Evolutionary conservation across 2,113 vertebrate species (phyloP).

Genomic region (Lepus europaeus): DNA sequence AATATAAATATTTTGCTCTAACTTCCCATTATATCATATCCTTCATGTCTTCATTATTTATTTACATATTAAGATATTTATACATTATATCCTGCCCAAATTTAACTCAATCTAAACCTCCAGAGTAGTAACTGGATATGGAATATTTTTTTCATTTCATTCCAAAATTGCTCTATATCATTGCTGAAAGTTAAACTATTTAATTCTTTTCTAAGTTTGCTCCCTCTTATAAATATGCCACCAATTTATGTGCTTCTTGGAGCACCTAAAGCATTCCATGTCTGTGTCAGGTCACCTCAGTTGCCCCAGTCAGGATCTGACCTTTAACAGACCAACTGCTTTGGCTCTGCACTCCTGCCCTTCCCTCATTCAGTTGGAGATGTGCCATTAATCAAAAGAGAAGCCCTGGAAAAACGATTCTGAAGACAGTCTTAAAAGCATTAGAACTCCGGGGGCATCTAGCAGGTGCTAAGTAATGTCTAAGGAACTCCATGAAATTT

Average conservation of each 20-base stretch:
- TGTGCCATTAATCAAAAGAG: conserved; percentile 38
- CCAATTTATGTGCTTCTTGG: background rate
- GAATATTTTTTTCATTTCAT: background rate
- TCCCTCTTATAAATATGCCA: conserved; percentile 5
- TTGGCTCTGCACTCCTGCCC: background rate
- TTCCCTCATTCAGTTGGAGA: conserved; percentile 40
- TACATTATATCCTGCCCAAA: background rate
- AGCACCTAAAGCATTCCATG: background rate
- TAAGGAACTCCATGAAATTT: conserved; percentile 44
- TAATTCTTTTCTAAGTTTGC: conserved; percentile 28
- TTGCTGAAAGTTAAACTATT: conserved; percentile 11
- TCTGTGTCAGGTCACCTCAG: conserved; percentile 19
- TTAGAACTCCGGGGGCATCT: conserved; percentile 23
- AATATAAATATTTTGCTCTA: background rate
- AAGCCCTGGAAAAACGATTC: background rate
- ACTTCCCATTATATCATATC: background rate
- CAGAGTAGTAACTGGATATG: conserved; percentile 30
- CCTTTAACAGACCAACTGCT: conserved; percentile 22
- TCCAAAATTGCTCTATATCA: conserved; percentile 10
- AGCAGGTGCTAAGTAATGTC: conserved; percentile 11
- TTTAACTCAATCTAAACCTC: conserved; percentile 28
- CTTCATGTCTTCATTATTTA: background rate
- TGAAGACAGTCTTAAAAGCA: conserved; percentile 17
- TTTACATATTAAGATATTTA: conserved; percentile 1
- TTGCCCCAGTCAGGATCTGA: background rate